Percentiles rank a stretch among this genome's conserved stretches.
These are phyloP conservation scores for Urosaurus nigricauda DNA, from an alignment of 2,797 vertebrate species.

Conservation along the genomic window DNA sequence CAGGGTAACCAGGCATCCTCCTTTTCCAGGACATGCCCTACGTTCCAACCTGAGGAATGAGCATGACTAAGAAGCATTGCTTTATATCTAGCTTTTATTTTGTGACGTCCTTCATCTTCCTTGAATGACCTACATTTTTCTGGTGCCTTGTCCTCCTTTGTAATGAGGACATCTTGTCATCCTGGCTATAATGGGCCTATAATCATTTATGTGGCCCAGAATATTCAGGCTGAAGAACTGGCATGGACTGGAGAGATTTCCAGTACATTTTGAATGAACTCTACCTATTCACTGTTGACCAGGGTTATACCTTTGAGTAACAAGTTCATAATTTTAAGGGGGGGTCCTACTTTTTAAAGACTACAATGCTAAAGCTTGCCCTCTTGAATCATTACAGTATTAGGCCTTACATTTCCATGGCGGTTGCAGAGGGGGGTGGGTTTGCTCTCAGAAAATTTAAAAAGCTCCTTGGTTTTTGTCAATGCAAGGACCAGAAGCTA, in stretches of 20 bases:
- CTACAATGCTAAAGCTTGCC: neutral
- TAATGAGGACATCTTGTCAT: no score
- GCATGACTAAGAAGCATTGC: no score
- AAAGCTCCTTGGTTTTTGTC: neutral
- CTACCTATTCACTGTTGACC: neutral
- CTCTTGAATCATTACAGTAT: neutral
- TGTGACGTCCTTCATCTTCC: no score
- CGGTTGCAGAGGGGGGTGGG: accelerated
- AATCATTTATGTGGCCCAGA: neutral
- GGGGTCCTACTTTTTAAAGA: neutral
- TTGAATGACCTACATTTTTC: no score
- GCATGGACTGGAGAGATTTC: neutral
- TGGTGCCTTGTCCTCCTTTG: no score
- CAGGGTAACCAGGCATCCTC: no score
- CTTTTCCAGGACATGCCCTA: no score
- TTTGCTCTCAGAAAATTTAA: neutral
- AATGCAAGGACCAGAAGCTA: neutral
- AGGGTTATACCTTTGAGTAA: neutral
- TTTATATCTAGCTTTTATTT: no score
- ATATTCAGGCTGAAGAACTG: neutral
- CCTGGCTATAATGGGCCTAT: neutral
- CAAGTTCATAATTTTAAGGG: neutral
- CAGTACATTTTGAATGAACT: neutral
- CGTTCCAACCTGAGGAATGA: no score
- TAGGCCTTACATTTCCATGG: neutral